These are phyloP conservation scores for Smutsia gigantea DNA, from an alignment of 2,797 vertebrate species.

Conservation along the genomic window DNA sequence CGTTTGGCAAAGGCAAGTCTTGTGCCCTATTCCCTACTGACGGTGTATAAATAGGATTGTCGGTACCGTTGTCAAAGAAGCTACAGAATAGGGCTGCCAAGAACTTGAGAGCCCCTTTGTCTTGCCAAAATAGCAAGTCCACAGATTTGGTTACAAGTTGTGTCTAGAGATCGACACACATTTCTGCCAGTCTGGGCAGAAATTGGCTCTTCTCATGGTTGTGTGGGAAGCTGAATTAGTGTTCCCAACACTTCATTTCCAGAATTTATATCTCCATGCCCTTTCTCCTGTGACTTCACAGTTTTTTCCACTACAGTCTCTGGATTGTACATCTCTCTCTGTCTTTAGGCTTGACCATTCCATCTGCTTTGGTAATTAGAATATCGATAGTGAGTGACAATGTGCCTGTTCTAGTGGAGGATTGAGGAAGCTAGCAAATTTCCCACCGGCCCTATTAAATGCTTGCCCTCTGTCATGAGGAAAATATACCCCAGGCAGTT, in stretches of 20 bases:
- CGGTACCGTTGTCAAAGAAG: neutral
- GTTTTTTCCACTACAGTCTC: neutral
- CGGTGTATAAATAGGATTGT: neutral
- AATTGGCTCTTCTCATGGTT: neutral
- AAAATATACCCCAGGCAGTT: neutral
- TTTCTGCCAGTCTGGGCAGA: neutral
- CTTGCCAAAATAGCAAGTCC: neutral
- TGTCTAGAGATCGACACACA: neutral
- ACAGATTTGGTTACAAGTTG: neutral
- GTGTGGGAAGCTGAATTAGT: neutral
- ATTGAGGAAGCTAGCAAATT: neutral
- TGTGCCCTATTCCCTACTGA: too few species aligned
- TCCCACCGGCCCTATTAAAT: neutral
- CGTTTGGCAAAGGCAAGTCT: neutral
- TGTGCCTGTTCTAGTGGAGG: neutral
- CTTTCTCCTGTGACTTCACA: neutral
- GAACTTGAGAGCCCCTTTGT: neutral
- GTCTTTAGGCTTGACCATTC: neutral
- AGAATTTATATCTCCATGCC: neutral
- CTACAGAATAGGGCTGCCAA: neutral
- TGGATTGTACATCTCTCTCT: neutral
- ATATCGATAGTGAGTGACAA: neutral
- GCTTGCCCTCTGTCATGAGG: neutral
- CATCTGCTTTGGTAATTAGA: neutral
- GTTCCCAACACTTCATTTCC: neutral